Base-by-base conservation (phyloP, 2,113 vertebrate genomes). In the Phrynosoma blainvillii region DNA sequence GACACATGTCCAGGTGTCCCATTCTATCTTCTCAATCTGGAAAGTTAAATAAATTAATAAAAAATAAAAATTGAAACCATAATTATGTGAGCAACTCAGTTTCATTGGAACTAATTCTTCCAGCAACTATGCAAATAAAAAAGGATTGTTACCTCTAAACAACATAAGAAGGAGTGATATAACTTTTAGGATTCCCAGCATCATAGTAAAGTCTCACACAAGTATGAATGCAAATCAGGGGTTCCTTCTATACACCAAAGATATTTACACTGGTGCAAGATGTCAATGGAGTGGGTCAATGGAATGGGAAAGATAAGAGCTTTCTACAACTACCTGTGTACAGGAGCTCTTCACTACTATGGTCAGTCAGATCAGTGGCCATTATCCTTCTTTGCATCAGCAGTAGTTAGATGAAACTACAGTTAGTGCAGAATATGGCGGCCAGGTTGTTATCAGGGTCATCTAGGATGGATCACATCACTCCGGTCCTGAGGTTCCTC, bases 1-100 rank as follows among this genome's bases (percentile, higher is more conserved):
- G 10, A 99, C 98, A 1, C 98, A 98, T 0, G 98, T 99, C 99
- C 99, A 99, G 0, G 97, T 97, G 71, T 98, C 98, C 98, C 98
- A 99, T 8, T 98, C 98, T 73, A 99, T 97, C 96, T 98, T 99
- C 96, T 99, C 98, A 83, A 98, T 98, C 99, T 99, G 95, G 23
- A 92, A 94, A 23, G 18, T 87, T 5, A 87, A 16, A 80, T n/a
- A 9, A 4, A 80, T 80, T 56, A n/a, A 47, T 18, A 8, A 68
- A 68, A 27, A 25, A 25, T 6, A 68, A 47, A 62, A 32, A 62
- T 82, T 65, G 86, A 4, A 21, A 27, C 76, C 23, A 75, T 11
- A 56, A 76, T 54, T 27, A 21, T 13, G 62, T 56, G 13, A 76
- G 71, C 56, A 36, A 16, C 5, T 42, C 11, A 59, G 56, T 25